Evolutionary conservation across 2,888 invertebrate species (phyloP), one percentile per base, ranked within the genome.

Genomic region (Nemapogon koenigi): DNA sequence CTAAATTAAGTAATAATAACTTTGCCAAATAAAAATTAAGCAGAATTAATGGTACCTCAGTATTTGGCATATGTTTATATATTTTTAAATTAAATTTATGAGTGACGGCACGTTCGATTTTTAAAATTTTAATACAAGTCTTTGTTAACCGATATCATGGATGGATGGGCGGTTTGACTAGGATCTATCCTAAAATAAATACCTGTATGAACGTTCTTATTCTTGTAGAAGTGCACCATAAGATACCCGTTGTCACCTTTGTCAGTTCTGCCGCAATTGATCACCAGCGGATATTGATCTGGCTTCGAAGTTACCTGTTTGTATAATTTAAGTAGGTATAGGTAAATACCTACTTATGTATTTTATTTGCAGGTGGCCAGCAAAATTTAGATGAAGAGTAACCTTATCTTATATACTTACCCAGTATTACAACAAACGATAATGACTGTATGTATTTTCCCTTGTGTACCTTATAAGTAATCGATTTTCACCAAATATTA

Each of bases 201-300:
- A 54, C 86, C 85, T 31, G 88, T 87, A 37, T 88, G 81, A 45
- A 88, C 87, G 47, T 89, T 87, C 57, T 88, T 89, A 66, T 89
- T 89, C 47, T 89, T 83, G 72, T 89, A 89, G 68, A 89, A 92
- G 55, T 91, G 91, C 49, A 91, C 91, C 84, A 92, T 91, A 36
- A 91, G 78, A 56, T 88, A 90, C 52, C 89, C 89, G 29, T 90
- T 86, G 43, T 87, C 85, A 22, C 81, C 71, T 56, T 86, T 87
- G 43, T 85, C 84, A 8, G 85, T 83, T 52, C 87, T 87, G 32
- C 85, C 86, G 49, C 89, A 91, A 35, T 89, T 90, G 52, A 91
- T 91, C 35, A 92, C 92, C 41, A 92, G 69, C 2, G 92, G 92
- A 58, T 92, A 92, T 7, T 92, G 71, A 57, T 92, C 91, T 7